Conservation (phyloP, 2,797 vertebrate genomes). For the Antrozous pallidus region DNA sequence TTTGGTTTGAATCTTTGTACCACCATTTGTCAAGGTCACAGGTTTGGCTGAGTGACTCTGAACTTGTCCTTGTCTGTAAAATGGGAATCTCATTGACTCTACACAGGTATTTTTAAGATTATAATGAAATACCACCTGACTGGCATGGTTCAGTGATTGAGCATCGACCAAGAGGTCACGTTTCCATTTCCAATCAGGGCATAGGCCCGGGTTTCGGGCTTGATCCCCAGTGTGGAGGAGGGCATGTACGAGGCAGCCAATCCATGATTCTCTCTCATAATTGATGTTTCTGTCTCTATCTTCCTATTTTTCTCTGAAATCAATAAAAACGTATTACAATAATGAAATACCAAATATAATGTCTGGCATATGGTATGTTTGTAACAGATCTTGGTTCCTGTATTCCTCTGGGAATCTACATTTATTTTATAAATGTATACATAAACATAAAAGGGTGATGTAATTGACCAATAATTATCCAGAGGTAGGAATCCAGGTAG, state of each 20-base stretch:
- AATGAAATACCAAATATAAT: background rate
- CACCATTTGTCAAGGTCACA: background rate
- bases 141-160: no score
- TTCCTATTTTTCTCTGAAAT: no score
- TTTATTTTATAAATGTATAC: conserved; percentile 21
- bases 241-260: no score
- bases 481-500: background rate
- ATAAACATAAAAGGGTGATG: background rate
- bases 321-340: background rate
- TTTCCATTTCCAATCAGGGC: no score
- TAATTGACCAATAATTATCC: background rate
- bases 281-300: no score
- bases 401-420: background rate
- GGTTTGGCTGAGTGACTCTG: background rate
- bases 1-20: background rate
- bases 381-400: background rate
- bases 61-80: background rate
- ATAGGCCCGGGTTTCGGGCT: no score
- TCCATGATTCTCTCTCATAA: no score
- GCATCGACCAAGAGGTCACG: no score
- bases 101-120: conserved; percentile 21
- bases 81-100: background rate
- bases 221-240: no score
- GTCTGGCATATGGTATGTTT: background rate
- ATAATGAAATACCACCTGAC: background rate